These are phyloP conservation scores for Columba guinea DNA, from an alignment of 2,797 vertebrate species.

Conservation along the genomic window DNA sequence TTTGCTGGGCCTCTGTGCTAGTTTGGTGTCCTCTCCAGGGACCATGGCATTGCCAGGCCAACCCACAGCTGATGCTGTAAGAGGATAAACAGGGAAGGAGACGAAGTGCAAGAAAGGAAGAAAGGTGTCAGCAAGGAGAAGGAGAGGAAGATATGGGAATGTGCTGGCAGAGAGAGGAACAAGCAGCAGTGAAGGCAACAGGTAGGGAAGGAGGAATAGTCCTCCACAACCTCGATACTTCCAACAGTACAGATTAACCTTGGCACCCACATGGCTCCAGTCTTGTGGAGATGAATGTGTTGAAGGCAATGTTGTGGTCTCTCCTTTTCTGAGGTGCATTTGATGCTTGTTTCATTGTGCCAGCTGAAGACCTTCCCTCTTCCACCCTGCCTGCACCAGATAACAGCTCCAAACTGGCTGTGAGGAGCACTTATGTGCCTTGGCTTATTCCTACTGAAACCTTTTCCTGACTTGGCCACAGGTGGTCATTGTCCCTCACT, in stretches of 20 bases:
- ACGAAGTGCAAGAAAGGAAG: not conserved
- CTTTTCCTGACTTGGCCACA: not conserved
- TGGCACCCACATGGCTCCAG: not conserved
- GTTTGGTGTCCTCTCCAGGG: not conserved
- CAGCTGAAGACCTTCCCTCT: not conserved
- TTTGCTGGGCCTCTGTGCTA: not conserved
- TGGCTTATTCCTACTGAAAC: not conserved
- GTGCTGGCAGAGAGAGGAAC: not conserved
- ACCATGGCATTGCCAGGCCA: not conserved
- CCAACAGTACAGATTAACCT: not conserved
- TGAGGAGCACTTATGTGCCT: accelerated
- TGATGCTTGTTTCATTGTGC: not conserved
- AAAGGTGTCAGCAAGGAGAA: not conserved
- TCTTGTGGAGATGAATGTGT: not conserved
- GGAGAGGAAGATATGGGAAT: not conserved
- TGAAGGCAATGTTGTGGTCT: accelerated
- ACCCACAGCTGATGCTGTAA: not conserved
- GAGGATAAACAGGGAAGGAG: not conserved
- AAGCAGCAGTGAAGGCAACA: not conserved
- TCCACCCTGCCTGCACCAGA: not conserved
- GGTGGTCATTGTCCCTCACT: not conserved
- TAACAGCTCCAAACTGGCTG: not conserved
- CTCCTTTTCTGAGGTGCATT: not conserved
- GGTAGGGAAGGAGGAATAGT: not conserved
- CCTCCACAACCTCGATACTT: not conserved